Evolutionary conservation across 2,797 vertebrate species (phyloP), one percentile per base, ranked within the genome.

Genomic region (Glossophaga mutica): DNA sequence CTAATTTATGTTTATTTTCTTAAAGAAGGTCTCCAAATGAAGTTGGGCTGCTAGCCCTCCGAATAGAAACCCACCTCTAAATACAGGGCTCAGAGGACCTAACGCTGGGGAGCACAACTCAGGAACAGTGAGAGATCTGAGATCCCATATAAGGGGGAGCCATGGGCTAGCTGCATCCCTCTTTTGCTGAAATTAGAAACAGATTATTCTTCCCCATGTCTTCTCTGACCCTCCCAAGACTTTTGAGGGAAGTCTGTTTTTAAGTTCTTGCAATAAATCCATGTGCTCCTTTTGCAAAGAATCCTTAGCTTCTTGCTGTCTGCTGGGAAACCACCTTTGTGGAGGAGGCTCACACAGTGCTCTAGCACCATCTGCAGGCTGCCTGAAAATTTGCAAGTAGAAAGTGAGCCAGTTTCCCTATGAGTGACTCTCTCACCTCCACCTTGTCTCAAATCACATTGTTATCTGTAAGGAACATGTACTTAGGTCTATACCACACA

Each of bases 311-410:
- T 21, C 59, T 50, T 24, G 32, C 67, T 0, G 37, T 48, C 48
- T 2, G 37, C 67, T 0, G 55, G 59, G 39, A 26, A 46, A 37
- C 4, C 6, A 1, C 16, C 6, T 11, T 14, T 3, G 3, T 9
- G 46, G 39, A 24, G 26, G 5, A 68, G 52, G 9, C 85, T 81
- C 14, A 18, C 34, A 0, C 32, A 10, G 74, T 90, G 76, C 85
- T 48, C 14, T 62, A 44, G 4, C 92, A 44, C 97, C 98, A 97
- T 90, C 98, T 98, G 26, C 94, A 90, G 98, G 95, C 37, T 3
- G 3, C 5, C 26, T 10, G 2, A 12, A 86, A 48, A 50, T 39
- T 70, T 95, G 59, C 97, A 95, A 5, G 15, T 29, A 32, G 65
- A 73, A 42, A 59, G 29, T 19, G 19, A 57, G 48, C n/a, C 21